Base-by-base conservation (phyloP, 1,140 invertebrate species). In the Trichomalopsis sarcophagae region DNA sequence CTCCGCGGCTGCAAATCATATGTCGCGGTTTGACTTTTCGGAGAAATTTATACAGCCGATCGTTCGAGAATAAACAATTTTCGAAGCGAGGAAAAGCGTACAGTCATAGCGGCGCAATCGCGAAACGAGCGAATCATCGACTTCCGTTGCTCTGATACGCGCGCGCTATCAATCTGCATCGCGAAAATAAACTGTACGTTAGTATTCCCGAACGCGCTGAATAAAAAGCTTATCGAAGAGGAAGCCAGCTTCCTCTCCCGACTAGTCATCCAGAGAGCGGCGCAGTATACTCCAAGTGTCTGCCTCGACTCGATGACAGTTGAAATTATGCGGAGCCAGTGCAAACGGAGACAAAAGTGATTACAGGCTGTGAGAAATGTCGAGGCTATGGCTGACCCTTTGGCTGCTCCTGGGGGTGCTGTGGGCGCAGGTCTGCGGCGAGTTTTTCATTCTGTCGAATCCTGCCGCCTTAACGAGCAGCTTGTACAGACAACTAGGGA, bases 401-500 rank as follows among this genome's bases (percentile, higher is more conserved):
- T 36, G 66, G 62, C 62, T 69, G 33, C 1, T 69, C 6, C 62
- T 81, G 47, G 47, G 47, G 14, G 13, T 50, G 47, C 47, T 50
- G 47, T 14, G 47, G 47, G 14, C 30, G 62, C 44, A 6, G 62
- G 66, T 44, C 68, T 73, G 80, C 80, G n/a, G 62, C 2, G 80
- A 85, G 14, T 85, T 85, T 40, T 69, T 78, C 7, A 33, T 82
- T 21, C n/a, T 85, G 0, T 85, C 84, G 6, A 74, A 75, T 11
- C 40, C 73, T 14, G 40, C n/a, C 0, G 33, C 14, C n/a, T 36
- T 14, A 3, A 1, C 30, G 0, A 62, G 66, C 1, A 0, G 1
- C 6, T 27, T 9, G n/a, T 27, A 47, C 2, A 81, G 68, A 68
- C 74, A 78, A 0, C 14, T 68, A 14, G 7, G 21, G 0, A 78